Evolutionary conservation across 2,797 vertebrate genomes (phyloP).

Genomic region (Phrynocephalus forsythii): DNA sequence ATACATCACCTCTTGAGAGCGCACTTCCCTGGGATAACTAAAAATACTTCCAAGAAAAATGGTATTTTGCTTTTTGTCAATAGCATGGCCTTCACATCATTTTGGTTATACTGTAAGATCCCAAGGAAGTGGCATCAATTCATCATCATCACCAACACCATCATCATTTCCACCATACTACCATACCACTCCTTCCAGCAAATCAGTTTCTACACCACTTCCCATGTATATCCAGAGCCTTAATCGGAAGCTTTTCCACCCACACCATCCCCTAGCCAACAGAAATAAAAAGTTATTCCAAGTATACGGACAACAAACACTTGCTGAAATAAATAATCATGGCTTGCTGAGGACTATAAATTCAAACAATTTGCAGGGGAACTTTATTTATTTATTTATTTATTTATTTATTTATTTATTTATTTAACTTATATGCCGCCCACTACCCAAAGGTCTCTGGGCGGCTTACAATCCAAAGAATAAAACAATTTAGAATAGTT

Average conservation of each 20-base stretch:
- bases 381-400: background rate
- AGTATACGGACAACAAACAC: background rate
- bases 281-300: background rate
- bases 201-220: background rate
- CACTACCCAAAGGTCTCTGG: too few species aligned
- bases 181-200: too few species aligned
- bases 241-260: background rate
- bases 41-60: background rate
- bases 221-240: background rate
- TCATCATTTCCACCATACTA: too few species aligned
- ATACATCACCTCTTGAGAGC: background rate
- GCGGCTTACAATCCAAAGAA: too few species aligned
- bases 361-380: background rate
- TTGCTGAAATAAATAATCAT: background rate
- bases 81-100: background rate
- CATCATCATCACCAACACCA: too few species aligned
- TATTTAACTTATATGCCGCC: too few species aligned
- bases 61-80: background rate
- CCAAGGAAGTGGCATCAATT: background rate
- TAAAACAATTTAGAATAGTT: too few species aligned
- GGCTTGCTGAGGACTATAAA: background rate
- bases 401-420: background rate
- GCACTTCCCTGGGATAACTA: background rate
- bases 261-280: too few species aligned
- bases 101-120: too few species aligned